These are phyloP conservation scores for Thecocarcelia acutangulata DNA, from an alignment of 2,888 invertebrate species.

Conservation along the genomic window DNA sequence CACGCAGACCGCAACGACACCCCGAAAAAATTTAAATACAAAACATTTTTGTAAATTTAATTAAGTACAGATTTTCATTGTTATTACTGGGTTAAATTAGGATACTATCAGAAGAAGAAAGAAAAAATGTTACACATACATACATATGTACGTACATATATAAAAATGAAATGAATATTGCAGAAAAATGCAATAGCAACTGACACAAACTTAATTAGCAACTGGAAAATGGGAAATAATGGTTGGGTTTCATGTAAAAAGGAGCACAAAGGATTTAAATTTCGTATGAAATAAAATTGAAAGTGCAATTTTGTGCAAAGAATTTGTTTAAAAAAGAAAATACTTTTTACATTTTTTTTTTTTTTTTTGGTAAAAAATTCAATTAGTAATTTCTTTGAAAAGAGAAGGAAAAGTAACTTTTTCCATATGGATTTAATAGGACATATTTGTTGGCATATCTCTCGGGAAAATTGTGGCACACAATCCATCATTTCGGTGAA, in stretches of 20 bases:
- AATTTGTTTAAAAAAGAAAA: too few species aligned
- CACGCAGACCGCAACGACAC: neutral
- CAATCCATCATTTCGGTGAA: too few species aligned
- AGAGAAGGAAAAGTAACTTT: too few species aligned
- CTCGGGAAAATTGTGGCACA: too few species aligned
- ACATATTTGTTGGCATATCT: too few species aligned
- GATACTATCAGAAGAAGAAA: conserved; percentile 1
- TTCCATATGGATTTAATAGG: too few species aligned
- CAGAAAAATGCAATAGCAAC: neutral
- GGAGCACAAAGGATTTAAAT: neutral
- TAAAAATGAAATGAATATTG: conserved; percentile 16
- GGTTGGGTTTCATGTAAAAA: conserved; percentile 22
- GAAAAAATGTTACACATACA: neutral
- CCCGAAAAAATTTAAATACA: conserved; percentile 24
- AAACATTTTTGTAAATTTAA: conserved; percentile 60
- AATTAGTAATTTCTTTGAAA: too few species aligned
- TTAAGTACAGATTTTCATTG: conserved; percentile 41
- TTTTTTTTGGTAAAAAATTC: too few species aligned
- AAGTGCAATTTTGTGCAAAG: too few species aligned
- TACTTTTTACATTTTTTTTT: too few species aligned
- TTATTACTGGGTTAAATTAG: conserved; percentile 50
- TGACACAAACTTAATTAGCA: conserved; percentile 41
- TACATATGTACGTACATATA: neutral
- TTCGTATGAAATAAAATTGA: neutral
- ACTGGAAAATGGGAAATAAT: conserved; percentile 8